Base-by-base conservation (phyloP, 2,797 vertebrate genomes). In the Anolis apletophallus region DNA sequence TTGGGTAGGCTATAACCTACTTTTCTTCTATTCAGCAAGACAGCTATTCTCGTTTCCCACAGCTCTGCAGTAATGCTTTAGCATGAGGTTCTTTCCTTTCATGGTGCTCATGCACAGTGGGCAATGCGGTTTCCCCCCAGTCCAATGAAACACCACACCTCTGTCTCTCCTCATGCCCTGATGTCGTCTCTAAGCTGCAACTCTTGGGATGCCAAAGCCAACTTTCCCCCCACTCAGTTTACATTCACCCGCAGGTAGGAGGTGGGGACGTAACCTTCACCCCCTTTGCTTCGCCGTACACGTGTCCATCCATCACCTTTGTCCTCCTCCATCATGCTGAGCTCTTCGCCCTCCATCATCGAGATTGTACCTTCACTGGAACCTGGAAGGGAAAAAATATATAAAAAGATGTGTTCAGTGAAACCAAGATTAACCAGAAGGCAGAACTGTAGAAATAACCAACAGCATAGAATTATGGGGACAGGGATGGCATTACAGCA, bases 261-360 rank as follows among this genome's bases (percentile, higher is more conserved):
- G 11, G 98, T 98, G 69, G 98, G 98, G 87, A 98, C 98, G 57
- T 98, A 98, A 88, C 98, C 98, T 90, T 98, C 98, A 0, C 97
- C 98, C 1, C 98, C 98, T 67, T 98, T 97, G 94, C 85, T 96
- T 91, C 97, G 93, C 29, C 97, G 96, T 46, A 98, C 98, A 1
- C 98, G 96, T 1, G 98, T 98, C 98, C 98, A 98, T 52, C 98
- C 98, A 0, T 98, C 98, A 0, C 98, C 98, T 87, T 98, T 98
- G 92, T 98, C 98, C 83, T 98, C 98, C 89, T 98, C 98, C 85
- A 98, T 97, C 85, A 98, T 95, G 10, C 96, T 95, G 61, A 98
- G 96, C 54, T 97, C 96, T 87, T 98, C 98, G 0, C 97, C 98
- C 89, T 98, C 98, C 26, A 97, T 95, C 97, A 98, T 98, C 74